Evolutionary conservation across 2,888 invertebrate species (phyloP).

Genomic region (Shargacucullia verbasci): DNA sequence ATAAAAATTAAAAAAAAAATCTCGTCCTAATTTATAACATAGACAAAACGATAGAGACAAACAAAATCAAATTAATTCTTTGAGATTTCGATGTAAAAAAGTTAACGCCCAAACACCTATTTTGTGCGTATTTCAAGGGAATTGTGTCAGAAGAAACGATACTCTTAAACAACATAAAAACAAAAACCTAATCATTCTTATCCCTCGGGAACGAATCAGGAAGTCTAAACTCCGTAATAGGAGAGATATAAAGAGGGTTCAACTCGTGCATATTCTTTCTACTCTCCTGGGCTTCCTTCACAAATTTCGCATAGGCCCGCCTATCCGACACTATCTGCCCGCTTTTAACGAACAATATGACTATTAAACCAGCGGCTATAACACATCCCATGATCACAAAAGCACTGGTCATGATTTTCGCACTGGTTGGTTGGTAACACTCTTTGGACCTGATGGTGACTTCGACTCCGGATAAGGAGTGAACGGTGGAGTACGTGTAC

Average conservation of each 20-base stretch:
- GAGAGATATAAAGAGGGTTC: slow-evolving; percentile 91
- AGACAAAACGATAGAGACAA: no score
- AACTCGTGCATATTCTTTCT: slow-evolving; percentile 77
- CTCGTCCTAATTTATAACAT: no score
- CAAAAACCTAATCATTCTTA: slow-evolving; percentile 68
- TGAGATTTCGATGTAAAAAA: no score
- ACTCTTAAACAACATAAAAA: not conserved
- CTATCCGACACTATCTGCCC: slow-evolving; percentile 85
- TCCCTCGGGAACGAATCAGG: slow-evolving; percentile 86
- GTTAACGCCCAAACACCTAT: no score
- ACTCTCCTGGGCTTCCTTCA: slow-evolving; percentile 80
- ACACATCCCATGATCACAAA: slow-evolving; percentile 82
- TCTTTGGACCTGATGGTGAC: slow-evolving; percentile 75
- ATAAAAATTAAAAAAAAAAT: no score
- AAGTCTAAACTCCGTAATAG: slow-evolving; percentile 87
- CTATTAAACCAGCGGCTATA: slow-evolving; percentile 80
- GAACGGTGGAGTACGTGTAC: slow-evolving; percentile 77
- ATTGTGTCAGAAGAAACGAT: no score
- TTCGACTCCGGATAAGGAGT: slow-evolving; percentile 72
- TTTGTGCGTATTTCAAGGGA: no score
- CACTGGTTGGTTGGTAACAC: slow-evolving; percentile 77
- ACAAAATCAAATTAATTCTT: no score
- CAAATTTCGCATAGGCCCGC: slow-evolving; percentile 87
- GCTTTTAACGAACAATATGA: slow-evolving; percentile 78
- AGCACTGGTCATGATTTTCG: slow-evolving; percentile 74